phyloP scores from a whole-genome alignment of 2,888 invertebrate genomes.

The Acleris cristana region DNA sequence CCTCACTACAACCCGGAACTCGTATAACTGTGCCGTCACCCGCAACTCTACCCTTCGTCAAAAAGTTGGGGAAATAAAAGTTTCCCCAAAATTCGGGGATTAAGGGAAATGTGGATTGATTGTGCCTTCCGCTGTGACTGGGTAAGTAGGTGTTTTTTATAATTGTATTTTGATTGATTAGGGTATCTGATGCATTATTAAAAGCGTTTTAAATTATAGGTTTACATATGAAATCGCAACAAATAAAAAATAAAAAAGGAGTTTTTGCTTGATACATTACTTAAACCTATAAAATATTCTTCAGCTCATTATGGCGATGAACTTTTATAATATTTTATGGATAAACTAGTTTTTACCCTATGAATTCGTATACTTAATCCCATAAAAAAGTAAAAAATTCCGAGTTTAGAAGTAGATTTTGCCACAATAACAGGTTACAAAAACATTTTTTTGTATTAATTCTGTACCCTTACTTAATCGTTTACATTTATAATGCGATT shows the following conservation, averaged over 20 bases:
- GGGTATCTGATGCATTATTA: background rate
- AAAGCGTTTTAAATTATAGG: background rate
- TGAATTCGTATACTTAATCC: no score
- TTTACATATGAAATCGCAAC: no score
- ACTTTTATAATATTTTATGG: no score
- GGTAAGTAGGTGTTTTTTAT: slow-evolving; percentile 23
- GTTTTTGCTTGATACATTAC: no score
- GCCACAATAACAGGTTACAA: no score
- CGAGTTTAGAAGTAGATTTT: no score
- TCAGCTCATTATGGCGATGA: no score
- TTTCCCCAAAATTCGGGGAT: slow-evolving; percentile 52
- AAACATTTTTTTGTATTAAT: no score
- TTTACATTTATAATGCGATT: background rate
- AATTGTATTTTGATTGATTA: slow-evolving; percentile 30
- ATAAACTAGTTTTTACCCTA: no score
- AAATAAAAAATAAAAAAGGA: no score
- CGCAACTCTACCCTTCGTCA: slow-evolving; percentile 61
- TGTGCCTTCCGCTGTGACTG: slow-evolving; percentile 39
- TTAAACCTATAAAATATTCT: no score
- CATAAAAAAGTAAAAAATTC: no score
- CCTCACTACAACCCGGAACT: slow-evolving; percentile 43
- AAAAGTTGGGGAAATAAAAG: slow-evolving; percentile 67
- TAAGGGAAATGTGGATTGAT: slow-evolving; percentile 63
- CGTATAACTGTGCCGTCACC: slow-evolving; percentile 52
- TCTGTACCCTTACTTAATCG: background rate